These are phyloP conservation scores for Vombatus ursinus DNA, from an alignment of 2,113 vertebrate genomes.

Conservation along the genomic window DNA sequence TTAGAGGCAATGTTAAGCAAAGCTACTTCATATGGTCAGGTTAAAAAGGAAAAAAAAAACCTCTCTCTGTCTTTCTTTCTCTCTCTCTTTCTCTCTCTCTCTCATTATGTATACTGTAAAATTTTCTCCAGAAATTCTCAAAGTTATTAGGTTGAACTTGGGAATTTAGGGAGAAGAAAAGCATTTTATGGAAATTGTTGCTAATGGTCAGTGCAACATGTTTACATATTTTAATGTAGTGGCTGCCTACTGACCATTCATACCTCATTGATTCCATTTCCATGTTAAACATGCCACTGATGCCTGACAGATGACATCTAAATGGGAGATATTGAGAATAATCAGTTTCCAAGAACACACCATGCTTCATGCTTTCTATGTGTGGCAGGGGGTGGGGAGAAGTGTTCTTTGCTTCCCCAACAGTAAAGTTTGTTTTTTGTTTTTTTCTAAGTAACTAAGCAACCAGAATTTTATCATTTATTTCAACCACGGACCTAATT, in stretches of 20 bases:
- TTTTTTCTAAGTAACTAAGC: conserved; percentile 6
- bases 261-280: conserved; percentile 45
- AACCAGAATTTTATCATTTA: conserved; percentile 12
- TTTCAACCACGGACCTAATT: background rate
- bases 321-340: conserved; percentile 33
- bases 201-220: background rate
- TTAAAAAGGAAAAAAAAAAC: conserved; percentile 34
- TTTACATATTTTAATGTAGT: conserved; percentile 33
- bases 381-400: background rate
- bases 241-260: background rate
- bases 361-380: background rate
- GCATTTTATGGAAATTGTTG: conserved; percentile 25
- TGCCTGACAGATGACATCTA: conserved; percentile 38
- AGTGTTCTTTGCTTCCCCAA: background rate
- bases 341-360: conserved; percentile 9
- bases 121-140: conserved; percentile 55
- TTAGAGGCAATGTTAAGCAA: conserved; percentile 44
- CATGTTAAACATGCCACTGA: conserved; percentile 21
- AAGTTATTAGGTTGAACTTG: conserved; percentile 44
- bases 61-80: conserved; percentile 40
- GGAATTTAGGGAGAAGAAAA: conserved; percentile 40
- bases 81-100: conserved; percentile 34
- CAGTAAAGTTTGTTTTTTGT: background rate
- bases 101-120: conserved; percentile 42
- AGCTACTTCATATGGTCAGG: background rate